Percentiles rank a stretch among this genome's conserved stretches.
Conservation (phyloP, 2,888 invertebrate genomes). For the Sphaerophoria taeniata region DNA sequence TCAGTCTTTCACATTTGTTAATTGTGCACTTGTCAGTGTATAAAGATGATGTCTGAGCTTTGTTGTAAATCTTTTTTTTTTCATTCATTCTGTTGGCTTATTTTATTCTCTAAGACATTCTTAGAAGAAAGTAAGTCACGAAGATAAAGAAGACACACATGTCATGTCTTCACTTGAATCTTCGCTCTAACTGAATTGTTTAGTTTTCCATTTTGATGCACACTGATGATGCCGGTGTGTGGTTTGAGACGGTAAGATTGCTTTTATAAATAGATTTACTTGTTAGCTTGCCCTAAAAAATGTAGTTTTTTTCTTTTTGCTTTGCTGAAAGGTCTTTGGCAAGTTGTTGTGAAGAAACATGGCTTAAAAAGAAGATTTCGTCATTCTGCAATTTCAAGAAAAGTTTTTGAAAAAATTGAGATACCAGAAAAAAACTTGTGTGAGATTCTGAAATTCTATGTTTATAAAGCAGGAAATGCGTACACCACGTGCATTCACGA, state of each 20-base stretch:
- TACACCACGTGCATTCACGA: no score
- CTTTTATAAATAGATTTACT: slow-evolving; percentile 69
- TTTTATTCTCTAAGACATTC: slow-evolving; percentile 45
- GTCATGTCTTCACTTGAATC: slow-evolving; percentile 25
- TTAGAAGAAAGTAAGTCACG: slow-evolving; percentile 59
- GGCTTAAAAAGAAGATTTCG: neutral
- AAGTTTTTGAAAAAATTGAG: no score
- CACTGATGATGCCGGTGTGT: neutral
- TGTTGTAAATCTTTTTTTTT: slow-evolving; percentile 15
- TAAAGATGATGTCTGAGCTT: slow-evolving; percentile 14
- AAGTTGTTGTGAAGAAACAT: neutral
- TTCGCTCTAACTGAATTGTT: slow-evolving; percentile 17
- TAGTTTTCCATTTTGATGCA: slow-evolving; percentile 59
- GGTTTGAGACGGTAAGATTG: slow-evolving; percentile 14
- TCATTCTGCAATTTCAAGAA: no score
- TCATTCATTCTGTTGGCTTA: slow-evolving; percentile 57
- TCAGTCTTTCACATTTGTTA: slow-evolving; percentile 51
- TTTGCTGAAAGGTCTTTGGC: slow-evolving; percentile 1
- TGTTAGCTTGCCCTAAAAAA: slow-evolving; percentile 64
- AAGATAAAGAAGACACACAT: slow-evolving; percentile 47
- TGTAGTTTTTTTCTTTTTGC: neutral
- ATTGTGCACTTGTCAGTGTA: slow-evolving; percentile 16
- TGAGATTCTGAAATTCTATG: no score
- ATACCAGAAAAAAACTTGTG: no score
- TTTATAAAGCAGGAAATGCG: no score